Evolutionary conservation across 2,888 invertebrate genomes (phyloP).

Genomic region (Agrochola circellaris): DNA sequence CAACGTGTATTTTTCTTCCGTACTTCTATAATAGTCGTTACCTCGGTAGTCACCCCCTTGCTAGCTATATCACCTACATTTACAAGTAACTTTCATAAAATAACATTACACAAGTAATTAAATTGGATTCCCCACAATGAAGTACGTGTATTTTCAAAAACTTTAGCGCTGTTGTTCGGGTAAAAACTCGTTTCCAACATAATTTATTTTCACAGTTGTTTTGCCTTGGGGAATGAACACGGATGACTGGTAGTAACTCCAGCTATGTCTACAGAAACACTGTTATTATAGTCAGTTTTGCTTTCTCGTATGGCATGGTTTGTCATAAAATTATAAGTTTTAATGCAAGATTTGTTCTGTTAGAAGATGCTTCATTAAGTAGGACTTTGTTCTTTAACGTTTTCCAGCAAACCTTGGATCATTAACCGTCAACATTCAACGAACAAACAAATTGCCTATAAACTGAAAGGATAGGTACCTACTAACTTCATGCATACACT

Average conservation of each 20-base stretch:
- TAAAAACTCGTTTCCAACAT: constrained; percentile 33
- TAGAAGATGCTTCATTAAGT: not conserved
- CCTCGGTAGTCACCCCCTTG: not conserved
- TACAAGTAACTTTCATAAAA: not conserved
- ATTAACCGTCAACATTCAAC: not conserved
- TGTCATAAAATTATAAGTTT: not conserved
- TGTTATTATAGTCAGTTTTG: not conserved
- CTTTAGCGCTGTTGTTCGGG: constrained; percentile 14
- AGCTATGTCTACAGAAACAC: not conserved
- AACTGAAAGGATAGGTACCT: not conserved
- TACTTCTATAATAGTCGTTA: not conserved
- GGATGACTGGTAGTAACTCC: constrained; percentile 1
- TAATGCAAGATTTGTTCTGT: not conserved
- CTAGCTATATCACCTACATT: not conserved
- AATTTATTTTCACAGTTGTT: constrained; percentile 40
- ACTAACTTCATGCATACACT: not conserved
- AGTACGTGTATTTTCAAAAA: constrained; percentile 30
- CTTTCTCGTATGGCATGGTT: not conserved
- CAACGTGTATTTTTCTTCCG: not conserved
- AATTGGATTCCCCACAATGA: constrained; percentile 6
- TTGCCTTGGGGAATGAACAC: constrained; percentile 13
- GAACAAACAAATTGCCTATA: not conserved
- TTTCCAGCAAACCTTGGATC: not conserved
- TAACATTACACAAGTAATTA: constrained; percentile 25
- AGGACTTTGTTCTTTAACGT: not conserved